Evolutionary conservation across 2,888 invertebrate genomes (phyloP).

Genomic region (Scotopteryx bipunctaria): DNA sequence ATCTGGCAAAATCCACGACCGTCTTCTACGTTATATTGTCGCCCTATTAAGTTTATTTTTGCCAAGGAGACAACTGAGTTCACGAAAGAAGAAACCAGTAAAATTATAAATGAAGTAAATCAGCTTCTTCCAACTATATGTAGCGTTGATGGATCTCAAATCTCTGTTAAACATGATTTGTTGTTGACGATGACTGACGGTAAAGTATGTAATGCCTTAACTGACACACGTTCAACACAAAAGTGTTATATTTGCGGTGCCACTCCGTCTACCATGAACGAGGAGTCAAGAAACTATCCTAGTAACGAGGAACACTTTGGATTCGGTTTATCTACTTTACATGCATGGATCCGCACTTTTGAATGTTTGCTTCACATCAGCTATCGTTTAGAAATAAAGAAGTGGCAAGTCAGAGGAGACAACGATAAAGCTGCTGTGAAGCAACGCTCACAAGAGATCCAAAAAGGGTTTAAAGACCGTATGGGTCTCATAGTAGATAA

Average conservation of each 20-base stretch:
- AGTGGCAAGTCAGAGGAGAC: constrained; percentile 37
- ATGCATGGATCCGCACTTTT: constrained; percentile 45
- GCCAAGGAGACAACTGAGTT: too few species aligned
- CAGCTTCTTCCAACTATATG: too few species aligned
- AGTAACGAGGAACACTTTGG: constrained; percentile 11
- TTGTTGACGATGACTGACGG: constrained; percentile 40
- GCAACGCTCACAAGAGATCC: not conserved
- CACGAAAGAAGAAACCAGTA: too few species aligned
- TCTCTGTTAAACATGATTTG: constrained; percentile 36
- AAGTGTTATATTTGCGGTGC: constrained; percentile 47
- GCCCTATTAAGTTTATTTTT: too few species aligned
- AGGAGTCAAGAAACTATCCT: constrained; percentile 2
- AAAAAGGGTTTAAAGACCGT: constrained; percentile 1
- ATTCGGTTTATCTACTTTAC: constrained; percentile 47
- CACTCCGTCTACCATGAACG: constrained; percentile 42
- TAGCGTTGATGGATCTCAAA: too few species aligned
- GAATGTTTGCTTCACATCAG: constrained; percentile 46
- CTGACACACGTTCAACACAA: constrained; percentile 44
- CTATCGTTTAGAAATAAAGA: constrained; percentile 46
- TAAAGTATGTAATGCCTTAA: constrained; percentile 34
- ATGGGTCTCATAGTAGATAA: constrained; percentile 12
- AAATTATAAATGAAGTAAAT: too few species aligned
- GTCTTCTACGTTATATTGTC: too few species aligned
- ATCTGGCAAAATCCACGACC: too few species aligned
- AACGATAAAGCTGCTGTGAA: constrained; percentile 6